Conservation (phyloP, 2,888 invertebrate species). For the Celastrina argiolus region DNA sequence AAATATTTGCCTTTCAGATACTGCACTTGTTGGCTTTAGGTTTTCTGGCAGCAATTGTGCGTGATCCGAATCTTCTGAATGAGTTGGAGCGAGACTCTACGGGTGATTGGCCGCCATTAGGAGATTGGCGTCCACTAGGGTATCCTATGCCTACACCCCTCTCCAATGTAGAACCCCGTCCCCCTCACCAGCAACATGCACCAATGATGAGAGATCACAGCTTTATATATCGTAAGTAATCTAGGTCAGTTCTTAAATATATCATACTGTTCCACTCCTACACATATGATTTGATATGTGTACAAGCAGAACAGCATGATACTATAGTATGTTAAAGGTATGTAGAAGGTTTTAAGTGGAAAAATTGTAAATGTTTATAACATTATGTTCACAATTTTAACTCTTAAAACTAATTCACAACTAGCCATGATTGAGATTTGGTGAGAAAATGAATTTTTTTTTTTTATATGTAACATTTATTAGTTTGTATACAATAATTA, state of each 20-base stretch:
- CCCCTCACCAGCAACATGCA: conserved; percentile 70
- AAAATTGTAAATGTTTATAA: too few relatives aligned
- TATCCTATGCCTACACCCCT: conserved; percentile 83
- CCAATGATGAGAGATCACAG: conserved; percentile 76
- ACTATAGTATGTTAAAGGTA: too few relatives aligned
- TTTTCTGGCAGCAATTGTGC: conserved; percentile 84
- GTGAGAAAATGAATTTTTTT: too few relatives aligned
- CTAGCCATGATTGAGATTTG: too few relatives aligned
- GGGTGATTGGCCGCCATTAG: conserved; percentile 57
- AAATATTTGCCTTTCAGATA: conserved; percentile 68
- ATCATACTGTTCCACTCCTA: too few relatives aligned
- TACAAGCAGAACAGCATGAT: too few relatives aligned
- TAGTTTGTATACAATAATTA: too few relatives aligned
- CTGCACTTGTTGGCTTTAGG: conserved; percentile 86
- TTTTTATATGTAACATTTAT: too few relatives aligned
- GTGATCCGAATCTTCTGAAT: conserved; percentile 83
- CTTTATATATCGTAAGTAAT: conserved; percentile 81
- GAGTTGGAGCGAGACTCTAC: conserved; percentile 77
- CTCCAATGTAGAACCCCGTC: conserved; percentile 82
- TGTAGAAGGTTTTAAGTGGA: too few relatives aligned
- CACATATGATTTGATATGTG: too few relatives aligned
- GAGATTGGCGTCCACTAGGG: conserved; percentile 58
- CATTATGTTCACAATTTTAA: too few relatives aligned
- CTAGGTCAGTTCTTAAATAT: background rate
- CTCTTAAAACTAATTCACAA: too few relatives aligned